A percentile compares a stretch with the other conserved stretches of the same genome.
Conservation (phyloP, 2,797 vertebrate genomes). For the Delichon dasypus region DNA sequence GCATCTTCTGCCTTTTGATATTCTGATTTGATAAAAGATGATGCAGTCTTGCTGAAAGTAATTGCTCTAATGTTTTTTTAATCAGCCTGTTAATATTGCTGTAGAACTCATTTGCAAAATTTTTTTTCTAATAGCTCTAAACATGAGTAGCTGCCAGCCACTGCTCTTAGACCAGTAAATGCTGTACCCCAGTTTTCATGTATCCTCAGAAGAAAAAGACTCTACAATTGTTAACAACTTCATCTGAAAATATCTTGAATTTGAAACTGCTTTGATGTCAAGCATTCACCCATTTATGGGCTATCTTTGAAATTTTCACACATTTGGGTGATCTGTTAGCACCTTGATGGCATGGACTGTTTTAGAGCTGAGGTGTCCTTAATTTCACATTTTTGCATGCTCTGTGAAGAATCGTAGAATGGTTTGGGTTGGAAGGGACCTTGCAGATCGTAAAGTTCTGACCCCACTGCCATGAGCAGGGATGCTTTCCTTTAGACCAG, state of each 20-base stretch:
- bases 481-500: background rate
- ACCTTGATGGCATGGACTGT: background rate
- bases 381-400: background rate
- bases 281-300: background rate
- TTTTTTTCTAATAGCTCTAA: background rate
- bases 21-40: background rate
- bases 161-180: background rate
- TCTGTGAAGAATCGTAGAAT: background rate
- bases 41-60: background rate
- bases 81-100: background rate
- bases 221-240: background rate
- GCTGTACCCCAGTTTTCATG: background rate
- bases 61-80: background rate
- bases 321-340: background rate
- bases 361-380: background rate
- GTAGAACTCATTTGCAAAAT: background rate
- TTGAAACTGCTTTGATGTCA: background rate
- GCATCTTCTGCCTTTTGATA: background rate
- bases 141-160: background rate
- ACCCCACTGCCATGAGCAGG: fast-evolving
- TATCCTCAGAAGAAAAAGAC: background rate
- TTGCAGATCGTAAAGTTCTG: background rate
- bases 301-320: background rate
- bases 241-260: background rate
- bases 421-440: background rate